These are phyloP conservation scores for Bufo bufo DNA, from an alignment of 2,113 vertebrate species.

Conservation along the genomic window DNA sequence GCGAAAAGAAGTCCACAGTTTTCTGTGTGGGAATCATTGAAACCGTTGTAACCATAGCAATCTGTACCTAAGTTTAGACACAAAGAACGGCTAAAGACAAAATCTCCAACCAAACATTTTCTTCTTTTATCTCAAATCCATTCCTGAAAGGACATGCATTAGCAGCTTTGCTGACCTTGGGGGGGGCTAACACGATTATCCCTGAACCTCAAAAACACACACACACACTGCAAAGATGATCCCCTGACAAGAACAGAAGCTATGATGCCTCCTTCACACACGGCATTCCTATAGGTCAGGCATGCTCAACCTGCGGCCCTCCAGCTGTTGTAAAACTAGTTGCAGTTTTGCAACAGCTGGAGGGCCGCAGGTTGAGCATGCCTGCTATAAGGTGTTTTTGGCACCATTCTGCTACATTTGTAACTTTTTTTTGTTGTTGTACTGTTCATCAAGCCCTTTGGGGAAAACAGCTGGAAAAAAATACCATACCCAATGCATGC, in stretches of 20 bases:
- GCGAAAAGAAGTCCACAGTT: background rate
- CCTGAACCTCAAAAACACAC: background rate
- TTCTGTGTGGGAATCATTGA: constrained; percentile 2
- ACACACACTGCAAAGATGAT: background rate
- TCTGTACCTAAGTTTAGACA: constrained; percentile 17
- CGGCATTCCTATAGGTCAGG: too few species aligned
- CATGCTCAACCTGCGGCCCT: too few species aligned
- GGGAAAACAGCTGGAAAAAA: too few species aligned
- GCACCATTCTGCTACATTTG: too few species aligned
- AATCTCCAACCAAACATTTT: background rate
- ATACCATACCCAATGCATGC: too few species aligned
- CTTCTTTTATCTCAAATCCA: background rate
- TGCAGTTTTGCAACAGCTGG: too few species aligned
- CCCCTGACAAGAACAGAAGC: background rate
- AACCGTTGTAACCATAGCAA: constrained; percentile 23
- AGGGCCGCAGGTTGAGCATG: too few species aligned
- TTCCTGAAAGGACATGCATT: background rate
- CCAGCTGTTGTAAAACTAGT: too few species aligned
- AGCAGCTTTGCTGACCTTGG: background rate
- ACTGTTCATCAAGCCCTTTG: too few species aligned
- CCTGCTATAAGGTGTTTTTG: too few species aligned
- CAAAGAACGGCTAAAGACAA: background rate
- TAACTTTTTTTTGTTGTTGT: too few species aligned
- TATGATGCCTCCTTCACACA: too few species aligned
- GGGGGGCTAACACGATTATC: background rate